Conservation (phyloP, 2,797 vertebrate species). For the Triplophysa yarkandensis region DNA sequence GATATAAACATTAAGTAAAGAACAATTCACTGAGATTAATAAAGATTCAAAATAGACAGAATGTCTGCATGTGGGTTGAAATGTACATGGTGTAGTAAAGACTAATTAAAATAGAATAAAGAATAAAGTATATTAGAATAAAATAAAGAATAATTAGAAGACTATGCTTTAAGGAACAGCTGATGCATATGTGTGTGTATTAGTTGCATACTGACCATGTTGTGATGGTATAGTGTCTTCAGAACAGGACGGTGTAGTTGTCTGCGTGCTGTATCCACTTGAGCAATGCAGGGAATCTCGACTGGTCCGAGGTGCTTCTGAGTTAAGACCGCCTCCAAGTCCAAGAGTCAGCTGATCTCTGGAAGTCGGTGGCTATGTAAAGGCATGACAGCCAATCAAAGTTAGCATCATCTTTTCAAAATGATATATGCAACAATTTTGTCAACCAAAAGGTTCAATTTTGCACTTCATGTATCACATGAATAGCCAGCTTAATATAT, state of each 20-base stretch:
- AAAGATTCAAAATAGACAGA: slow-evolving; percentile 1
- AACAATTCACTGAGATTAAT: not conserved
- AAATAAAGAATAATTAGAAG: too few relatives aligned
- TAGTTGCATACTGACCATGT: slow-evolving; percentile 66
- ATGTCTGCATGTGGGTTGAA: not conserved
- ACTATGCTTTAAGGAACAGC: too few relatives aligned
- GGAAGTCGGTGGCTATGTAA: slow-evolving; percentile 66
- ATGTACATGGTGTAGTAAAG: not conserved
- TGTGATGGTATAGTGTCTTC: slow-evolving; percentile 84
- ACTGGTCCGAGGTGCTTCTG: slow-evolving; percentile 74
- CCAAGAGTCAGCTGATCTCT: slow-evolving; percentile 78
- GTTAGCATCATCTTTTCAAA: not conserved
- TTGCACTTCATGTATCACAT: too few relatives aligned
- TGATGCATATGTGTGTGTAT: not conserved
- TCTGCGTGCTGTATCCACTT: slow-evolving; percentile 86
- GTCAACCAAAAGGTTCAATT: too few relatives aligned
- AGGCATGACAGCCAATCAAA: slow-evolving; percentile 2
- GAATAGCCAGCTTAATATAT: too few relatives aligned
- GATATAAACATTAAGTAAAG: not conserved
- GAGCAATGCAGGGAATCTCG: slow-evolving; percentile 84
- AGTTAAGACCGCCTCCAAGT: slow-evolving; percentile 66
- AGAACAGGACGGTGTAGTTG: slow-evolving; percentile 83
- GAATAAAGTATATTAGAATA: too few relatives aligned
- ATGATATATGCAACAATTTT: too few relatives aligned
- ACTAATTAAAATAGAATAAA: too few relatives aligned